Conservation (phyloP, 1,140 invertebrate genomes). For the Parasteatoda tepidariorum region DNA sequence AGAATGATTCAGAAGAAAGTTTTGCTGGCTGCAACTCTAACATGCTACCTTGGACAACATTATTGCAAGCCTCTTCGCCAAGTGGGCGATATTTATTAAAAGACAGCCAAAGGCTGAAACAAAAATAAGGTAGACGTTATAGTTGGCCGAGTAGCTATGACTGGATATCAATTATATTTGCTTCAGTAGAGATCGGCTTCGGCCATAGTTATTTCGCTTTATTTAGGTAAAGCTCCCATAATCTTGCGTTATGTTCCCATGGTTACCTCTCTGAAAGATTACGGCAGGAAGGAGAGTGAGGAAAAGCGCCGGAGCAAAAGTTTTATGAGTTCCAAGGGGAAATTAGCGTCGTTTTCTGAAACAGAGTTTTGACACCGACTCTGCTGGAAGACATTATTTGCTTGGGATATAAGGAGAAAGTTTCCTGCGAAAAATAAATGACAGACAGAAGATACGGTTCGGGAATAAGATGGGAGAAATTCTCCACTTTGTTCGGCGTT, state of each 20-base stretch:
- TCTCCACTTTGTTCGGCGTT: no score
- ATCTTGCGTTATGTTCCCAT: constrained; percentile 14
- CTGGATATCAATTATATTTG: constrained; percentile 16
- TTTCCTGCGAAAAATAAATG: background rate
- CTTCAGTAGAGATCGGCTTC: background rate
- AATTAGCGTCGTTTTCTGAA: background rate
- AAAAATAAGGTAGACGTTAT: background rate
- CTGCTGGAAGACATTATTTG: background rate
- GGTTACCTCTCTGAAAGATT: constrained; percentile 17
- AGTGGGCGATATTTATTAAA: background rate
- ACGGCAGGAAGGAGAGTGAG: background rate
- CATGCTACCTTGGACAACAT: background rate
- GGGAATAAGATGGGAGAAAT: no score
- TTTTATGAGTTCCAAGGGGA: constrained; percentile 12
- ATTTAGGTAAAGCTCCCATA: background rate
- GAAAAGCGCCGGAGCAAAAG: background rate
- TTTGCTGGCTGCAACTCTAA: no score
- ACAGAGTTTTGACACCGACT: background rate
- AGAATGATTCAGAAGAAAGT: background rate
- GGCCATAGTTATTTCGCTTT: background rate
- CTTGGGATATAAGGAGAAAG: background rate
- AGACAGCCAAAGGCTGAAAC: background rate
- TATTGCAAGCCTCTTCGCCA: background rate
- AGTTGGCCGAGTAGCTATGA: background rate
- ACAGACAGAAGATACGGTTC: background rate